These are phyloP conservation scores for Corvus cornix DNA, from an alignment of 2,113 vertebrate genomes.

Conservation along the genomic window DNA sequence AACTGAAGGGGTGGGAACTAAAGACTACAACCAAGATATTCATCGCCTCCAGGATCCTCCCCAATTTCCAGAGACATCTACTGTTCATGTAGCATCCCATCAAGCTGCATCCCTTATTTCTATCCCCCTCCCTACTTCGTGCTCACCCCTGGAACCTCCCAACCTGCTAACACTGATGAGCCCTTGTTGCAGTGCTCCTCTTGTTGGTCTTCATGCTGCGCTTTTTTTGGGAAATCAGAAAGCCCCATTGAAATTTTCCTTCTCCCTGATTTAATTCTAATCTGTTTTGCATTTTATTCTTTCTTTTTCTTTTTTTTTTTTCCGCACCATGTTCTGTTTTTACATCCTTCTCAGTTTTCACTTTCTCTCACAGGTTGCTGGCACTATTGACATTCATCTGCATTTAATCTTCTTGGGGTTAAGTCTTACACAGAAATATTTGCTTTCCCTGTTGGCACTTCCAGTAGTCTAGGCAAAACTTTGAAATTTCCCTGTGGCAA, in stretches of 20 bases:
- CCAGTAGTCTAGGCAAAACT: conserved; percentile 54
- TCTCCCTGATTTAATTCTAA: background rate
- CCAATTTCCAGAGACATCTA: background rate
- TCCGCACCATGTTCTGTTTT: background rate
- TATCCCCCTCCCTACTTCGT: fast-evolving
- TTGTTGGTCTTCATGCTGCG: background rate
- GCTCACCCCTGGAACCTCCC: background rate
- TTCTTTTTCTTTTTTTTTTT: background rate
- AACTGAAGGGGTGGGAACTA: background rate
- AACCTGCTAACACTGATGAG: background rate
- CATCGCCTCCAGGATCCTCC: background rate
- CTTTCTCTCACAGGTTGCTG: conserved; percentile 60
- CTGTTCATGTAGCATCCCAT: background rate
- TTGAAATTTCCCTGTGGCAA: conserved; percentile 42
- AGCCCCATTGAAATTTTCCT: background rate
- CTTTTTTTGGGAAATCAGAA: background rate
- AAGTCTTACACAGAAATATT: conserved; percentile 62
- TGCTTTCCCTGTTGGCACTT: conserved; percentile 58
- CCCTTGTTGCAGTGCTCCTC: background rate
- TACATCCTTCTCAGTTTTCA: conserved; percentile 45
- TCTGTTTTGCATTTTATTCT: conserved; percentile 16
- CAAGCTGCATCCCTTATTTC: background rate
- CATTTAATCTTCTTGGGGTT: conserved; percentile 63
- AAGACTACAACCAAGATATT: background rate
- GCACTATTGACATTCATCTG: conserved; percentile 58